phyloP scores from a whole-genome alignment of 2,113 vertebrate species.

The Boulengerochromis microlepis region DNA sequence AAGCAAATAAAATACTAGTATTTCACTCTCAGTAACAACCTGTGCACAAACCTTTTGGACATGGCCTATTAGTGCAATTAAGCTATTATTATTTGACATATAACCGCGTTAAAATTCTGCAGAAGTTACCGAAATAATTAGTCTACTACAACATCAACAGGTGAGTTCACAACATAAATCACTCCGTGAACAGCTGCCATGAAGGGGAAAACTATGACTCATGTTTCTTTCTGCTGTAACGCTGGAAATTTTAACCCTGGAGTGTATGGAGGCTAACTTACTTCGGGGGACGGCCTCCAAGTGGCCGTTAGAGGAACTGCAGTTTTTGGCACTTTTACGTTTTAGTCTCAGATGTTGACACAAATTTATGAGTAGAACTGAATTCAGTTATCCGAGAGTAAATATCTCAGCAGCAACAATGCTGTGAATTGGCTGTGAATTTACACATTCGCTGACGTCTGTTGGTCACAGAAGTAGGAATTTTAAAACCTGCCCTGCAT shows the following conservation, averaged over 20 bases:
- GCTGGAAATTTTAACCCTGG: not conserved
- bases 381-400: not conserved
- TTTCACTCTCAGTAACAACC: not conserved
- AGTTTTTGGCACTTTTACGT: not conserved
- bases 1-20: not conserved
- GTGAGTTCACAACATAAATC: rapidly evolving
- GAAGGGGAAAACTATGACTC: not conserved
- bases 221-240: not conserved
- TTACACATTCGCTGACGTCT: not conserved
- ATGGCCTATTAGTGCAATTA: not conserved
- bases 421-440: not conserved
- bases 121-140: not conserved
- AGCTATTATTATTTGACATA: not conserved
- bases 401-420: not conserved
- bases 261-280: not conserved
- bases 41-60: not conserved
- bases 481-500: not conserved
- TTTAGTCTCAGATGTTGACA: not conserved
- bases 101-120: rapidly evolving
- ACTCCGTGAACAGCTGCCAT: rapidly evolving
- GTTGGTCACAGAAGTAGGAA: not conserved
- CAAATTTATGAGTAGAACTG: not conserved
- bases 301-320: not conserved
- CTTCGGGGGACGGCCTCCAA: rapidly evolving
- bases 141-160: not conserved